Evolutionary conservation across 2,888 invertebrate genomes (phyloP), one percentile per base, ranked within the genome.

Genomic region (Philereme transversata): DNA sequence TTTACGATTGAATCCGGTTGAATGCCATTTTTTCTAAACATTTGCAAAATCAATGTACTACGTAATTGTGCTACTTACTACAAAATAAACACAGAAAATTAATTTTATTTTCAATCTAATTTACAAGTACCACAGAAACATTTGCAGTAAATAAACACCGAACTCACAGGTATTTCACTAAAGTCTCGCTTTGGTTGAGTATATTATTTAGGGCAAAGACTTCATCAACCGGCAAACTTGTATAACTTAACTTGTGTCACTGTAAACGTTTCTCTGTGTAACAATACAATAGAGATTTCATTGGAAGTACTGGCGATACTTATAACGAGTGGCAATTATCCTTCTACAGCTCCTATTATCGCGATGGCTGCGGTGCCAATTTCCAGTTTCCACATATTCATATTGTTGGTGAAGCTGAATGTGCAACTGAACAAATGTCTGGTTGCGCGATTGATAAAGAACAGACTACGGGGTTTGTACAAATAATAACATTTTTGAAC

Each of bases 251-350:
- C 41, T 51, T 50, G 47, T 47, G 33, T 34, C 8, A 44, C 62
- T 55, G 54, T 36, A 11, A 52, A 51, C 43, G 41, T 5, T 52
- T 33, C 50, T 46, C 67, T 65, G 57, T 59, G 44, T 54, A 55
- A 62, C 46, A 61, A 57, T 59, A 63, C 66, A 68, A 65, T 67
- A 68, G 65, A 64, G 57, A 54, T 64, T 64, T 62, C 60, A 64
- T 52, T 56, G 62, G 60, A 57, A 62, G 66, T 62, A 62, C 57
- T 45, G 51, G 51, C 59, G 51, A 53, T 59, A 59, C 64, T 60
- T 61, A 63, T 64, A 64, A 62, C 52, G 57, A 72, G 70, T 66
- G 68, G 68, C 71, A 73, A 73, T 73, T 73, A 72, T 63, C 64
- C 60, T 65, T 62, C 60, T 64, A 56, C 67, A 57, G 61, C 56